phyloP scores from a whole-genome alignment of 1,140 invertebrate genomes.

The Holotrichia oblita region DNA sequence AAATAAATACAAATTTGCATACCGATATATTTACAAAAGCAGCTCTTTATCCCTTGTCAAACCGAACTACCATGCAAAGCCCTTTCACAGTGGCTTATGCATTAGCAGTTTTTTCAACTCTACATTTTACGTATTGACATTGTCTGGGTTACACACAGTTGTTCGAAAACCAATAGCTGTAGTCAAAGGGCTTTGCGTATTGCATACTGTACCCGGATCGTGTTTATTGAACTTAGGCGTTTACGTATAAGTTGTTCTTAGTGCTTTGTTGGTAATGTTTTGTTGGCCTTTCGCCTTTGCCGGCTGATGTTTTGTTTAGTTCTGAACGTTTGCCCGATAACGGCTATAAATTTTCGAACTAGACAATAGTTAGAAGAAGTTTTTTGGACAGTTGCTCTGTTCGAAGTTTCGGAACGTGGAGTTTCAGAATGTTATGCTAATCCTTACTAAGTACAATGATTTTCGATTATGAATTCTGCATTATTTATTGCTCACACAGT shows the following conservation, averaged over 20 bases:
- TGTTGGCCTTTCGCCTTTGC: constrained; percentile 3
- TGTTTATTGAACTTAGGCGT: constrained; percentile 20
- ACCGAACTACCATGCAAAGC: not conserved
- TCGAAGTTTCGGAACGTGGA: not conserved
- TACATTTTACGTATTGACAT: constrained; percentile 13
- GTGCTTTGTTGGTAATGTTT: not conserved
- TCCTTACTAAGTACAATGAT: not conserved
- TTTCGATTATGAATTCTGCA: no score
- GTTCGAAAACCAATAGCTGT: not conserved
- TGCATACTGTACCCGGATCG: not conserved
- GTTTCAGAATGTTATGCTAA: not conserved
- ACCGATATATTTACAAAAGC: not conserved
- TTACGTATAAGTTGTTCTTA: not conserved
- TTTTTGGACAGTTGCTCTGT: not conserved
- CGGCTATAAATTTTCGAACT: not conserved
- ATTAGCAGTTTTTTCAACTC: not conserved
- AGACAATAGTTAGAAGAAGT: not conserved
- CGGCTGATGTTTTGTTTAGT: not conserved
- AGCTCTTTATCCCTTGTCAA: not conserved
- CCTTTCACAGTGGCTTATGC: not conserved
- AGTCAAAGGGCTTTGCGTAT: not conserved
- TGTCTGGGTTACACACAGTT: not conserved
- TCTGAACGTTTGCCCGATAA: not conserved
- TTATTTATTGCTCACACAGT: no score
- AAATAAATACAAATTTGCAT: not conserved